These are phyloP conservation scores for Acleris laterana DNA, from an alignment of 2,888 invertebrate species.

Conservation along the genomic window DNA sequence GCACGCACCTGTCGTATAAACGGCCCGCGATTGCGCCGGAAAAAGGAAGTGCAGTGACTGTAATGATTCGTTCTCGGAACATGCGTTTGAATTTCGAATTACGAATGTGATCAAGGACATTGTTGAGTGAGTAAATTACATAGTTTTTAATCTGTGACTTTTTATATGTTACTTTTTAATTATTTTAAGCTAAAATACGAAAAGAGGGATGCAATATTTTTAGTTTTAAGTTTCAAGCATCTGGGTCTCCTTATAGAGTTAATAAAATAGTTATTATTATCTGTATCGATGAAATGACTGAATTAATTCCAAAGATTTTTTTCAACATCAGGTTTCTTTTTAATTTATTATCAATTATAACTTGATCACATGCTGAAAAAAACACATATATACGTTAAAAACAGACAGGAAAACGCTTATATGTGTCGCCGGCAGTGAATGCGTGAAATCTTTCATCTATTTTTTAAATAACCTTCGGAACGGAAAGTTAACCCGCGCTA, in stretches of 20 bases:
- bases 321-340: too few relatives aligned
- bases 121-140: conserved; percentile 30
- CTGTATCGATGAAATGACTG: too few relatives aligned
- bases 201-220: too few relatives aligned
- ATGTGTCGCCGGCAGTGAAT: too few relatives aligned
- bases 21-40: conserved; percentile 47
- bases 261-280: too few relatives aligned
- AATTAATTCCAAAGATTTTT: too few relatives aligned
- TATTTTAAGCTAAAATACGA: background rate
- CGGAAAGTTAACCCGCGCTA: background rate
- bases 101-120: conserved; percentile 44
- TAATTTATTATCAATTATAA: too few relatives aligned
- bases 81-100: conserved; percentile 55
- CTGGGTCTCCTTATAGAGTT: too few relatives aligned
- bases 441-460: background rate
- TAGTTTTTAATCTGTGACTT: background rate
- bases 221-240: too few relatives aligned
- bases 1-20: conserved; percentile 34
- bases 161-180: background rate
- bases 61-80: conserved; percentile 46
- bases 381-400: too few relatives aligned
- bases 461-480: background rate
- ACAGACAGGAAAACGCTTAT: too few relatives aligned
- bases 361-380: too few relatives aligned
- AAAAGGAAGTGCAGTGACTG: conserved; percentile 75